A percentile compares a stretch with the other conserved stretches of the same genome.
phyloP scores from a whole-genome alignment of 1,140 invertebrate genomes.

The Vanessa atalanta region DNA sequence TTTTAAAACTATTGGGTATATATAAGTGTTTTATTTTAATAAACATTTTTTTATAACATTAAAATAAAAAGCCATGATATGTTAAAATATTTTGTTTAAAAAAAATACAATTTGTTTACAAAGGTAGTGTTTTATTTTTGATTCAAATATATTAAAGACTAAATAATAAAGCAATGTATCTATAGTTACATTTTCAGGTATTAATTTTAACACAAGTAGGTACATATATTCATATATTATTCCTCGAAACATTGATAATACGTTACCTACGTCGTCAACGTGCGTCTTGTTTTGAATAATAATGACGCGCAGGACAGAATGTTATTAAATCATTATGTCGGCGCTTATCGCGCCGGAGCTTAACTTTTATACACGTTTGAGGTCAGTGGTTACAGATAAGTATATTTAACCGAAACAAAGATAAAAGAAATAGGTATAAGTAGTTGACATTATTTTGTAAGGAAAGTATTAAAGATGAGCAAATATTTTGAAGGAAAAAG shows the following conservation, averaged over 20 bases:
- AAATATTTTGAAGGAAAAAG: conserved; percentile 67
- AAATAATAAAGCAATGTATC: background rate
- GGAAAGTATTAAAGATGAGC: conserved; percentile 46
- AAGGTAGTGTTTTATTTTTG: conserved; percentile 10
- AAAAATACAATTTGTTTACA: conserved; percentile 24
- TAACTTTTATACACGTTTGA: background rate
- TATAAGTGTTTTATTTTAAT: background rate
- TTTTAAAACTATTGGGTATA: too few species aligned
- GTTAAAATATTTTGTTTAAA: conserved; percentile 24
- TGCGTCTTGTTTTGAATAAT: conserved; percentile 4
- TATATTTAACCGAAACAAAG: conserved; percentile 7
- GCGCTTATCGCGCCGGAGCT: background rate
- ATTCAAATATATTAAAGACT: background rate
- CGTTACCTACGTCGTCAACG: background rate
- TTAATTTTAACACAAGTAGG: too few species aligned
- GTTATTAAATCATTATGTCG: background rate
- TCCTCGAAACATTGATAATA: background rate
- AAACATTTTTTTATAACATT: background rate
- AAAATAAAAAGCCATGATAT: conserved; percentile 7
- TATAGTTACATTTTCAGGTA: too few species aligned
- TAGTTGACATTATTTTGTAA: background rate
- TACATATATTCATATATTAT: background rate
- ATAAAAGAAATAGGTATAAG: conserved; percentile 2
- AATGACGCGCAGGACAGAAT: background rate
- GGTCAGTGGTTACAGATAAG: conserved; percentile 21